A percentile compares a stretch with the other conserved stretches of the same genome.
phyloP scores from a whole-genome alignment of 2,797 vertebrate species.

The Sebastes glaucus region DNA sequence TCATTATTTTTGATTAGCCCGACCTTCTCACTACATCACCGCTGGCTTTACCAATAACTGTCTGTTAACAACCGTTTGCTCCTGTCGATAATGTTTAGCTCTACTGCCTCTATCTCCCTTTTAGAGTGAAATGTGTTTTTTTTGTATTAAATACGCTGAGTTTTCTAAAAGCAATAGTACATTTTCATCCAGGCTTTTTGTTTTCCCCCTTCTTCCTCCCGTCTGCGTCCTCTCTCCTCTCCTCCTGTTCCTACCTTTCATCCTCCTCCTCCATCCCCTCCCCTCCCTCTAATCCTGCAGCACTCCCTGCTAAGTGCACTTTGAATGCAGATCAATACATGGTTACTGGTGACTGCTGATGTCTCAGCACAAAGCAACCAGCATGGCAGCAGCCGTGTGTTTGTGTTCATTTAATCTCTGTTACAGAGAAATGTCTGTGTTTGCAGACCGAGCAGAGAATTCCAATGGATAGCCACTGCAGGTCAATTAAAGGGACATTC shows the following conservation, averaged over 20 bases:
- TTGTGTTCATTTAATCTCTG: slow-evolving; percentile 37
- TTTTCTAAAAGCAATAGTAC: neutral
- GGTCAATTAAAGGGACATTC: neutral
- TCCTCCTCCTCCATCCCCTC: neutral
- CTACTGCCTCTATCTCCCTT: neutral
- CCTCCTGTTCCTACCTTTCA: slow-evolving; percentile 23
- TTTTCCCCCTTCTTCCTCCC: neutral
- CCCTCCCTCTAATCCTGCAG: slow-evolving; percentile 35
- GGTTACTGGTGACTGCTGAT: slow-evolving; percentile 55
- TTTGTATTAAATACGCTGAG: neutral
- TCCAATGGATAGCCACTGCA: slow-evolving; percentile 21
- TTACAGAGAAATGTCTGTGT: slow-evolving; percentile 28
- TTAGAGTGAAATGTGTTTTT: neutral
- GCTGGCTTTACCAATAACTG: neutral
- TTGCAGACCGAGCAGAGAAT: neutral
- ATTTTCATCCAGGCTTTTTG: neutral
- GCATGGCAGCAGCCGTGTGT: slow-evolving; percentile 16
- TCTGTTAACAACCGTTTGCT: neutral
- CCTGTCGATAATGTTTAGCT: neutral
- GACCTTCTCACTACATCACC: neutral
- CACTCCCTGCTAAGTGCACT: slow-evolving; percentile 65
- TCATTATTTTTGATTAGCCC: neutral
- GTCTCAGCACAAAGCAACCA: slow-evolving; percentile 62
- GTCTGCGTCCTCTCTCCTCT: neutral
- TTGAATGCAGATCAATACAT: slow-evolving; percentile 68